phyloP scores from a whole-genome alignment of 2,113 vertebrate species.

The Arenaria interpres region DNA sequence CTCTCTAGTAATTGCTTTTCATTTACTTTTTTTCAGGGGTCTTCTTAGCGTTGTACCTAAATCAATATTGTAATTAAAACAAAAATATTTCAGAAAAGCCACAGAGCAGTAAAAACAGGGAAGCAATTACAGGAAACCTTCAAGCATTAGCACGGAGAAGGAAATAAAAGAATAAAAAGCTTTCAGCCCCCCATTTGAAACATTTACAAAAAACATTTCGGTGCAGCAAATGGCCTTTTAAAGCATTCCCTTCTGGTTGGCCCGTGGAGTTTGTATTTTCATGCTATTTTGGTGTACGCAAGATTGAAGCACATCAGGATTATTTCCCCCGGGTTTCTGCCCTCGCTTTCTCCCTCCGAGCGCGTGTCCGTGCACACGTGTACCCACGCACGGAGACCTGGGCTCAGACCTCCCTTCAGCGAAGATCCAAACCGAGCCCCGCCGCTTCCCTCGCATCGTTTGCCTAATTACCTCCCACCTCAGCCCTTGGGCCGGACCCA shows the following conservation, averaged over 20 bases:
- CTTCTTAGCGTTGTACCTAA: conserved; percentile 41
- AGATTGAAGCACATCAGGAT: not conserved
- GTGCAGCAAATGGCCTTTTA: conserved; percentile 19
- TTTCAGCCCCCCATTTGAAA: not conserved
- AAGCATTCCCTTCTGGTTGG: not conserved
- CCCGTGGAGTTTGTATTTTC: not conserved
- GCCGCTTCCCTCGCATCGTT: rapidly evolving
- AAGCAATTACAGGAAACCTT: conserved; percentile 58
- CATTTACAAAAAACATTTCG: conserved; percentile 1
- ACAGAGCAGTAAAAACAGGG: conserved; percentile 40
- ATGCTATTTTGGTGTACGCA: rapidly evolving
- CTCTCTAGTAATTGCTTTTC: conserved; percentile 65
- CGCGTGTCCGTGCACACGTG: rapidly evolving
- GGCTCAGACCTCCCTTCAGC: not conserved
- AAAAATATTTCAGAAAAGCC: conserved; percentile 64
- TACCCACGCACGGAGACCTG: rapidly evolving
- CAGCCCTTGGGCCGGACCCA: not conserved
- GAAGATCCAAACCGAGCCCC: not conserved
- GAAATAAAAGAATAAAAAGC: conserved; percentile 44
- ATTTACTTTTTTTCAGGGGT: conserved; percentile 57
- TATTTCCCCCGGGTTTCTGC: not conserved
- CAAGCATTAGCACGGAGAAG: conserved; percentile 3
- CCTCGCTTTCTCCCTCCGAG: not conserved
- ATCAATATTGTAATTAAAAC: conserved; percentile 70
- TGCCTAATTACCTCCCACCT: not conserved